Evolutionary conservation across 1,140 invertebrate species (phyloP).

Genomic region (Coenobita brevimanus): DNA sequence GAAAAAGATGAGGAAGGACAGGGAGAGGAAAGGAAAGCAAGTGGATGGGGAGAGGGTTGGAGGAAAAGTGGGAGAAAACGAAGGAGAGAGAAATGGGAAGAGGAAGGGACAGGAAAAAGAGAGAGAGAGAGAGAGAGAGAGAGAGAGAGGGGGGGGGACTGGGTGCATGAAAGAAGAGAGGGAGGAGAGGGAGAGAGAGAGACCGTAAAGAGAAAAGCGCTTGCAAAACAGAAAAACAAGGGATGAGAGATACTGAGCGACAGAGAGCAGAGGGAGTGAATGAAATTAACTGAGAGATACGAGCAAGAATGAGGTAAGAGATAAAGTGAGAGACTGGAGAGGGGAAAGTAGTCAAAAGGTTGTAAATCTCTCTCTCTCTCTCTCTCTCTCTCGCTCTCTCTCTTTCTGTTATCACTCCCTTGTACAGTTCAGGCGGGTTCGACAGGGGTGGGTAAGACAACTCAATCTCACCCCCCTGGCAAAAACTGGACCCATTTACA

Average conservation of each 20-base stretch:
- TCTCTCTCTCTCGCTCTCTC: conserved; percentile 8
- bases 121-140: too few species aligned
- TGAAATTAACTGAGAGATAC: not conserved
- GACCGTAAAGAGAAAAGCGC: not conserved
- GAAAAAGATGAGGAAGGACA: not conserved
- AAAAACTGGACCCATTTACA: conserved; percentile 58
- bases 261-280: not conserved
- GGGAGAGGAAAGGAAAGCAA: not conserved
- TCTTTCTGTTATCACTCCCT: not conserved
- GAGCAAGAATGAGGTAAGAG: not conserved
- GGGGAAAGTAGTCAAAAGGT: not conserved
- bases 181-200: too few species aligned
- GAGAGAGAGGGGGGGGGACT: too few species aligned
- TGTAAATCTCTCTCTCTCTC: conserved; percentile 26
- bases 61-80: too few species aligned
- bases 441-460: conserved; percentile 2
- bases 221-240: too few species aligned
- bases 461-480: not conserved
- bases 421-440: too few species aligned
- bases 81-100: too few species aligned
- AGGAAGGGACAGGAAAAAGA: too few species aligned
- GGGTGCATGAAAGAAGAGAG: too few species aligned
- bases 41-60: not conserved
- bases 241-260: too few species aligned
- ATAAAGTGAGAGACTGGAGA: not conserved